Conservation (phyloP, 2,888 invertebrate genomes). For the Ferrisia virgata region DNA sequence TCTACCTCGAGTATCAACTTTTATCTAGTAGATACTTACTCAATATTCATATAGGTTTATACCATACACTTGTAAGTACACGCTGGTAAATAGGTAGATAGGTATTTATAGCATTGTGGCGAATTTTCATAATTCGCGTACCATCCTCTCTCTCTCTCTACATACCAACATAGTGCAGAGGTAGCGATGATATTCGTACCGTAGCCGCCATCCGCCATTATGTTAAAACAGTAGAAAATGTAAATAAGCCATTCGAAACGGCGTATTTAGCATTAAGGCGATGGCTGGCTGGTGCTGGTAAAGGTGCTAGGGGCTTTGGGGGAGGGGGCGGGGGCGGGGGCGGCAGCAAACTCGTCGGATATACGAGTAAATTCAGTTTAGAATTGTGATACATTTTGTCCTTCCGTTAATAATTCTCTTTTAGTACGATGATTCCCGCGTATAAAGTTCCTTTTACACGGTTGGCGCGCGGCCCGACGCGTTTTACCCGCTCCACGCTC, state of each 20-base stretch:
- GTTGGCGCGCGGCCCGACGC: slow-evolving; percentile 18
- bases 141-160: too few species aligned
- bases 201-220: neutral
- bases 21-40: too few species aligned
- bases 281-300: too few species aligned
- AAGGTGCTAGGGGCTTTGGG: too few species aligned
- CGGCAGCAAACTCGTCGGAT: neutral
- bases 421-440: slow-evolving; percentile 34
- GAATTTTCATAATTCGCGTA: slow-evolving; percentile 1
- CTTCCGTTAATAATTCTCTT: slow-evolving; percentile 40
- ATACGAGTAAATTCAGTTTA: slow-evolving; percentile 32
- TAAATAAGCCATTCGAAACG: slow-evolving; percentile 21
- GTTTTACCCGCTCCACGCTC: slow-evolving; percentile 22
- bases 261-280: slow-evolving; percentile 22
- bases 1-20: too few species aligned
- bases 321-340: neutral
- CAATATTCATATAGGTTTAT: too few species aligned
- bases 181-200: neutral
- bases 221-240: slow-evolving; percentile 26
- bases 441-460: slow-evolving; percentile 34
- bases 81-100: neutral
- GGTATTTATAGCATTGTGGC: neutral
- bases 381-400: slow-evolving; percentile 42
- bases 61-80: neutral
- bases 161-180: too few species aligned